Evolutionary conservation across 53 echinoderm and acorn worm genomes (phyloP).

Genomic region (Stichopus horrens): DNA sequence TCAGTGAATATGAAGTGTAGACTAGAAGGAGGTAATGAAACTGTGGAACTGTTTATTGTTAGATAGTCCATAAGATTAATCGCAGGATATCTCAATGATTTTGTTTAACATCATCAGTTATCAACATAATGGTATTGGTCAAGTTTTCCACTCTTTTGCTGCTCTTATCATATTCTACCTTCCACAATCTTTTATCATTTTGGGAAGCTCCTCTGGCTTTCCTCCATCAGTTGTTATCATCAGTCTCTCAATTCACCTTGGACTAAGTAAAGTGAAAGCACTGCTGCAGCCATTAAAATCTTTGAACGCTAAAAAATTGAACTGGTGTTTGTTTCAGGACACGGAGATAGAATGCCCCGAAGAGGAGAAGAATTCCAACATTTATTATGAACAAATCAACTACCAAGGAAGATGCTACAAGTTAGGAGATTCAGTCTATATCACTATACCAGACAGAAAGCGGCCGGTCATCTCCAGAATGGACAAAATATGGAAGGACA

Average conservation of each 20-base stretch:
- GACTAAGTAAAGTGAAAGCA: no score
- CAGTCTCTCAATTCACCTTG: no score
- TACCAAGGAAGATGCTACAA: conserved; percentile 80
- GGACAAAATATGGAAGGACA: conserved; percentile 93
- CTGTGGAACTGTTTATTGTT: neutral
- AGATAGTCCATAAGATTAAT: no score
- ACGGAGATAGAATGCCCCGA: conserved; percentile 64
- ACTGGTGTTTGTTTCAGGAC: conserved; percentile 51
- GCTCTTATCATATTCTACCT: neutral
- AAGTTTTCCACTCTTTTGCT: neutral
- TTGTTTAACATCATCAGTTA: no score
- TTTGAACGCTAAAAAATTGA: no score
- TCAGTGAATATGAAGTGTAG: conserved; percentile 16
- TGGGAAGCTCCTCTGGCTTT: no score
- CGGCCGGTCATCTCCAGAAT: conserved; percentile 79
- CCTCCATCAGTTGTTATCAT: no score
- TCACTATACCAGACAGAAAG: conserved; percentile 54
- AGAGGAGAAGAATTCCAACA: conserved; percentile 63
- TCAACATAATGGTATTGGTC: neutral
- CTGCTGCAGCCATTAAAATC: no score
- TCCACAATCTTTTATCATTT: no score
- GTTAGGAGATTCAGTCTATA: conserved; percentile 87
- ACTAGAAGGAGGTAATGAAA: neutral
- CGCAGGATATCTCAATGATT: no score
- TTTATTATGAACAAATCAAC: conserved; percentile 80